phyloP scores from a whole-genome alignment of 2,888 invertebrate genomes.

The Aporophyla nigra region DNA sequence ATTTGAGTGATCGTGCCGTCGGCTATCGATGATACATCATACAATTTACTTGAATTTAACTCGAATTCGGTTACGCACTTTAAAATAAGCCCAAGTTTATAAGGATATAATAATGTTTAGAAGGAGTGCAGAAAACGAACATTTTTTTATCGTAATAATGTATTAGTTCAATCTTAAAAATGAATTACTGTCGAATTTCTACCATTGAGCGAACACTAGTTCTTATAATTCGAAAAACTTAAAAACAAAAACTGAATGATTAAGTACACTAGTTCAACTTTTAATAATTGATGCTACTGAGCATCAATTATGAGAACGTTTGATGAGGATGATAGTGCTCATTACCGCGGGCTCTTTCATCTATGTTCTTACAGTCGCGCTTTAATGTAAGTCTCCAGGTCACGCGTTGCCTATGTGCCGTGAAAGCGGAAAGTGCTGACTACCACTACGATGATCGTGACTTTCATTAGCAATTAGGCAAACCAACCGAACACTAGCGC shows the following conservation, averaged over 20 bases:
- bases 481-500: constrained; percentile 41
- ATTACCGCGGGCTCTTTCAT: constrained; percentile 48
- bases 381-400: constrained; percentile 38
- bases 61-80: constrained; percentile 2
- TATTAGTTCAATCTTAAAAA: too few relatives aligned
- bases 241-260: not conserved
- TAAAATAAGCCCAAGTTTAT: not conserved
- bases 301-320: constrained; percentile 55
- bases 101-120: too few relatives aligned
- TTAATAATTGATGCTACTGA: not conserved
- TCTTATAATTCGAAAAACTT: constrained; percentile 6
- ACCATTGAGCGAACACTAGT: too few relatives aligned
- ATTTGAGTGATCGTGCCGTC: not conserved
- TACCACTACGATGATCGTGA: constrained; percentile 55
- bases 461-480: constrained; percentile 66
- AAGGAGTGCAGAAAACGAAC: too few relatives aligned
- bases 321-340: constrained; percentile 27
- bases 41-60: not conserved
- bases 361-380: constrained; percentile 47
- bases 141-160: not conserved
- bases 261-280: not conserved
- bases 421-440: constrained; percentile 55
- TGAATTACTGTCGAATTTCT: too few relatives aligned
- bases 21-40: not conserved
- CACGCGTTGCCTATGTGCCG: constrained; percentile 52